Evolutionary conservation across 2,888 invertebrate genomes (phyloP), one percentile per base, ranked within the genome.

Genomic region (Amiota minor): DNA sequence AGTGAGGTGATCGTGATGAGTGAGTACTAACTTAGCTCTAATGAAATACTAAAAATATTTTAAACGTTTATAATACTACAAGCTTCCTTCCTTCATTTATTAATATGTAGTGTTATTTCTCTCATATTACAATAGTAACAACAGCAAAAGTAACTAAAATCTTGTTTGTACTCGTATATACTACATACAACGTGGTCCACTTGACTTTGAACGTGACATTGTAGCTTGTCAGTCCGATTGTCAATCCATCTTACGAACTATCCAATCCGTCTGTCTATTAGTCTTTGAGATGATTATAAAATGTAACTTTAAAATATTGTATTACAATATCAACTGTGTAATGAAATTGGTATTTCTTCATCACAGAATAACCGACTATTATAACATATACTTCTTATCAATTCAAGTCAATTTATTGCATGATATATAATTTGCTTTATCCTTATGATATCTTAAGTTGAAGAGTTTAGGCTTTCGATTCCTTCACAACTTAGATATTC

Each of bases 201-300:
- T 81, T 83, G 84, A 81, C 83, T 83, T 84, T 83, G 83, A 83
- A 83, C 83, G 84, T 84, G 83, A 83, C 83, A 83, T 83, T 83
- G 83, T 81, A 81, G 35, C 6, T 35, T 35, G 35, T 35, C 35
- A 35, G 35, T 35, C 35, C 35, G 35, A 6, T 35, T 35, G 35
- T 35, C 35, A 35, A 35, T 35, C 35, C 2, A 35, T 35, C 35
- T 6, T 6, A 35, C 35, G 6, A 35, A 4, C 35, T 8, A 35
- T 35, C 35, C 35, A 35, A 35, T 35, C 6, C 23, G 23, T 23
- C 23, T 23, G 23, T 23, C 23, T 23, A 23, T 35, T 35, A 35
- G 35, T 35, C 35, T 35, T 35, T 35, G 35, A 35, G 35, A 35
- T 35, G 35, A 3, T 23, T 23, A 23, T 23, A 35, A 2, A 35